Evolutionary conservation across 2,888 invertebrate species (phyloP), one percentile per base, ranked within the genome.

Genomic region (Dimorphilus gyrociliatus): DNA sequence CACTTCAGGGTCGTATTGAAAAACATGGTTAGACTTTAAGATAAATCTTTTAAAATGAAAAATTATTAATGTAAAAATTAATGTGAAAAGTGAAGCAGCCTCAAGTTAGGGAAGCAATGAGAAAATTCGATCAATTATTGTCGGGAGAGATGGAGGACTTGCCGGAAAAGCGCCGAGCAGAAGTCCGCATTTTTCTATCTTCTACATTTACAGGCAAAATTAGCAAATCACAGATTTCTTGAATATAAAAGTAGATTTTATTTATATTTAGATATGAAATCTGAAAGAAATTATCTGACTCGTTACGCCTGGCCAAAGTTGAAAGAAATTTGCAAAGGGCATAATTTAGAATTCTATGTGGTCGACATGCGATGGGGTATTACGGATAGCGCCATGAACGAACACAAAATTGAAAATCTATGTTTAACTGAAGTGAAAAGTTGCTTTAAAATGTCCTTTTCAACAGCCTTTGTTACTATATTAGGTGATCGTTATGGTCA

Each of bases 291-390:
- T 33, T 41, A 42, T 16, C 38, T 58, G 18, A 44, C 48, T 2
- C 34, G 39, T 8, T 37, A 46, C n/a, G 52, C 46, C 2, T 51
- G 46, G 27, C 53, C 56, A 2, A 24, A 43, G 12, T 33, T 58
- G 16, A 43, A 48, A 27, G 41, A 48, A 16, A 44, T 38, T 37
- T 56, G 56, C 37, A 32, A 45, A 2, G 25, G 33, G 12, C 34
- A 37, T n/a, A 53, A 44, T 26, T 44, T 58, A 10, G 52, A 54
- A 37, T 56, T 58, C 33, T 51, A 53, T 27, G 45, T 57, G 29
- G 51, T 56, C 13, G 58, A 58, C 39, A 48, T 58, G 50, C 40
- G 57, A 13, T 58, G 58, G 58, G 58, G 58, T 15, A 44, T 58
- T 18, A 52, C 52, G n/a, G 50, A 54, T n/a, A 51, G 54, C 27